phyloP scores from a whole-genome alignment of 2,113 vertebrate species.

The Macquaria australasica region DNA sequence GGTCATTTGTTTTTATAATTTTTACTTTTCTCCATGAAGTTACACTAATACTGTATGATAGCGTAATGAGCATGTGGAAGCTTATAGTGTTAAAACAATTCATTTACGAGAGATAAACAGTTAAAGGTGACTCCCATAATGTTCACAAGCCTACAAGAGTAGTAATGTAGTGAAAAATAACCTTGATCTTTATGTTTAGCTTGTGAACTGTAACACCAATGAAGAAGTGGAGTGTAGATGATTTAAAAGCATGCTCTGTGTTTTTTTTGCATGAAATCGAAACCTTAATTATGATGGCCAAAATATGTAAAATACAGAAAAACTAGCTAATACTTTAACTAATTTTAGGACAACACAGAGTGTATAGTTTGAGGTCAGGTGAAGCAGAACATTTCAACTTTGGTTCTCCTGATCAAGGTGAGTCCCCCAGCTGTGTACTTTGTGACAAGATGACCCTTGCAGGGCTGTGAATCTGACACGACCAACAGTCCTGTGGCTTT shows the following conservation, averaged over 20 bases:
- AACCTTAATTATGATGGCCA: not conserved
- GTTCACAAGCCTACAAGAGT: not conserved
- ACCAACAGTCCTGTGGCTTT: conserved; percentile 68
- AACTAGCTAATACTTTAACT: not conserved
- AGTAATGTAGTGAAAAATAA: not conserved
- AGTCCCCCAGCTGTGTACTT: conserved; percentile 71
- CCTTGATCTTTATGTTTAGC: not conserved
- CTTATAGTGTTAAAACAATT: not conserved
- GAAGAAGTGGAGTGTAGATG: not conserved
- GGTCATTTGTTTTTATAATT: conserved; percentile 77
- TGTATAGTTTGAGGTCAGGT: conserved; percentile 45
- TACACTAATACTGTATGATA: conserved; percentile 16
- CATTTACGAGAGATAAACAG: not conserved
- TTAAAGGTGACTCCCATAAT: conserved; percentile 10
- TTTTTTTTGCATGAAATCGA: conserved; percentile 3
- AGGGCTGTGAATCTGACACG: conserved; percentile 60
- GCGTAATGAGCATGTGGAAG: not conserved
- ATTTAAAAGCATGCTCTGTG: not conserved
- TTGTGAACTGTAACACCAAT: not conserved
- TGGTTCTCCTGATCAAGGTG: conserved; percentile 64
- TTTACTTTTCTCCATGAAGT: conserved; percentile 61
- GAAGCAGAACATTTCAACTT: conserved; percentile 46
- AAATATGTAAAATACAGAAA: conserved; percentile 7
- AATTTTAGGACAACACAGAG: not conserved
- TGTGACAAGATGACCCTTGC: conserved; percentile 65